Evolutionary conservation across 1,140 invertebrate genomes (phyloP), one percentile per base, ranked within the genome.

Genomic region (Drosophila insularis): DNA sequence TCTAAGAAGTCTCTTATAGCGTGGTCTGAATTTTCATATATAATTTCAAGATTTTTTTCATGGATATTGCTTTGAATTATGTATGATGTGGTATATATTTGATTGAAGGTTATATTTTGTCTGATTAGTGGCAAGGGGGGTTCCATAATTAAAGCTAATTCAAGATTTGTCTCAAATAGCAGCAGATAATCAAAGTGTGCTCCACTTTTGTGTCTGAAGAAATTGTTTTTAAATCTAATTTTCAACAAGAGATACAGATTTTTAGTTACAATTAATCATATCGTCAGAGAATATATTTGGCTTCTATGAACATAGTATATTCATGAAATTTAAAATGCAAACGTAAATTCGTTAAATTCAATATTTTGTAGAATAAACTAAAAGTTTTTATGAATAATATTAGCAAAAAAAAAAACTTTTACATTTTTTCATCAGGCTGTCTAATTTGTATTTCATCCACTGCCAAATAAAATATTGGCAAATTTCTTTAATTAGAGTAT

Each of bases 61-160:
- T 37, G 39, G 61, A 63, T 74, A 68, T 72, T 43, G 39, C 17
- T 62, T 64, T 87, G 73, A 82, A 89, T 87, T 77, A 80, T 82
- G 56, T 63, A 87, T 82, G 79, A 78, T 67, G 39, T 65, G 17
- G 56, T 46, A 5, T 37, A 11, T 37, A 37, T 37, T 13, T 19
- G 31, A 66, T 58, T 75, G 75, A 87, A 86, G 82, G 71, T 71
- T 79, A 21, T 59, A 50, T 31, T 32, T 21, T 32, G 55, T 39
- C 19, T 46, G 53, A 6, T 39, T 13, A 11, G 27, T 4, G 27
- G 27, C 0, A 8, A 32, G 8, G 43, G 35, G 43, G 55, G 55
- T 32, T 11, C 17, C 13, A 43, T 59, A 71, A 65, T 77, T 63
- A 43, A 59, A 27, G 21, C 11, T 19, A 23, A 37, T 21, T 23